Evolutionary conservation across 23 tunicate genomes (phyloP).

Genomic region (Styela plicata): DNA sequence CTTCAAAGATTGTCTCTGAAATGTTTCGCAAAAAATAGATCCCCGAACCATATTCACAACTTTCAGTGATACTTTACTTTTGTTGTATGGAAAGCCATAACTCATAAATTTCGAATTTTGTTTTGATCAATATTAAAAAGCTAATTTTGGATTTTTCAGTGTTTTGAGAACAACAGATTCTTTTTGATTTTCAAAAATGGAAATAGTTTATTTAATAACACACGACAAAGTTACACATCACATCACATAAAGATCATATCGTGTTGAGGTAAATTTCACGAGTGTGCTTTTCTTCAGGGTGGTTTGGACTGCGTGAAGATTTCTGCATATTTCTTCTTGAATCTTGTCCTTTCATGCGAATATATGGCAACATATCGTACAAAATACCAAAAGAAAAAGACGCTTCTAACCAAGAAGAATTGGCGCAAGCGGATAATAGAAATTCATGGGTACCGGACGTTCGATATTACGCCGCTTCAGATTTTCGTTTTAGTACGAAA

Average conservation of each 20-base stretch:
- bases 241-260: not conserved
- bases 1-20: no score
- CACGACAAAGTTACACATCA: not conserved
- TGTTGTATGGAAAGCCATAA: no score
- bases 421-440: not conserved
- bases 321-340: conserved; percentile 79
- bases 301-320: conserved; percentile 92
- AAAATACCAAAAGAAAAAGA: conserved; percentile 35
- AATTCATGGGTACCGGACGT: not conserved
- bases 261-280: not conserved
- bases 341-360: conserved; percentile 57
- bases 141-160: no score
- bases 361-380: conserved; percentile 87
- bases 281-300: conserved; percentile 55
- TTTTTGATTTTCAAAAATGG: no score
- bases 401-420: not conserved
- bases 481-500: not conserved
- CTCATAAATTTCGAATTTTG: no score
- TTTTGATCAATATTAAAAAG: no score
- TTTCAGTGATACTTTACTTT: no score
- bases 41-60: no score
- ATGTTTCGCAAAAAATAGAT: no score
- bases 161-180: no score
- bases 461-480: not conserved
- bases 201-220: no score